Evolutionary conservation across 2,113 vertebrate species (phyloP), one percentile per base, ranked within the genome.

Genomic region (Melanocharis versteri): DNA sequence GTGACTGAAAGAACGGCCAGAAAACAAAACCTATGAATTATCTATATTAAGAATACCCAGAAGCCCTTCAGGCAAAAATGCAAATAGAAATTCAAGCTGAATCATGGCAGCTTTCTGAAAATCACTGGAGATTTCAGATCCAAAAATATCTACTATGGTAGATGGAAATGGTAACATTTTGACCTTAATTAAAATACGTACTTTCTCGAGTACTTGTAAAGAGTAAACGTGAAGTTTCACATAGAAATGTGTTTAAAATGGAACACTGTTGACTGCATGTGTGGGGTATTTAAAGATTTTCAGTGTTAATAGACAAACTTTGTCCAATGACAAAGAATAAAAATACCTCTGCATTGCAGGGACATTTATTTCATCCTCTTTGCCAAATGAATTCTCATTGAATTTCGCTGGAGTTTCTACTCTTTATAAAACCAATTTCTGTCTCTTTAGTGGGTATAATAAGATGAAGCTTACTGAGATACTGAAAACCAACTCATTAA

Each of bases 341-440:
- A 92, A 84, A 42, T 50, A 47, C 22, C 31, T 90, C 87, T 94
- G 78, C 93, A 91, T 73, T 96, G 78, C 87, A 93, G 84, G 21
- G 50, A 53, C 4, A 66, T 51, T 54, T 58, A 61, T 39, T 66
- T 65, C 24, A 53, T 75, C 89, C 16, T n/a, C 21, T 76, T 35
- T 72, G 50, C 37, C 65, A 83, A 87, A 83, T 6, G 76, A 83
- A 58, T 87, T 87, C 45, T 56, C 47, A 44, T 21, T 82, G 65
- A 93, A 62, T 79, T 76, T 94, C 37, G 50, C 33, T 42, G 44
- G 18, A 45, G n/a, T 21, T 87, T 91, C 82, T 69, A 14, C 33
- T 79, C 31, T 53, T 60, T 42, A 70, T 83, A 47, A 83, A 83
- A 77, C 5, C 30, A 62, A 21, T 78, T 90, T 89, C 30, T 90